These are phyloP conservation scores for Hyles lineata DNA, from an alignment of 2,888 invertebrate species.

Conservation along the genomic window DNA sequence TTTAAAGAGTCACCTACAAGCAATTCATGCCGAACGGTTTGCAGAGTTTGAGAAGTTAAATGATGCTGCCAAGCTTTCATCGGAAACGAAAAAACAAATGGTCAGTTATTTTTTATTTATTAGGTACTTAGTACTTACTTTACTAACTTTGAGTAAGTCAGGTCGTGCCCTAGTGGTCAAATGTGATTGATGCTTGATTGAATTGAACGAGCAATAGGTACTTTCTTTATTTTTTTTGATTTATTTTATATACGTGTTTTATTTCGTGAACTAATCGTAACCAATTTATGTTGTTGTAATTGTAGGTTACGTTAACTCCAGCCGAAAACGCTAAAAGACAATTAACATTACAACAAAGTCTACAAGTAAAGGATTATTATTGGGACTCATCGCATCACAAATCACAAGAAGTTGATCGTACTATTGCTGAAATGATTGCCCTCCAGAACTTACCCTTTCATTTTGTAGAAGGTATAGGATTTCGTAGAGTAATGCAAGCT, in stretches of 20 bases:
- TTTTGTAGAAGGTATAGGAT: slow-evolving; percentile 41
- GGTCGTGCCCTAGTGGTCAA: too few relatives aligned
- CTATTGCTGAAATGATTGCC: slow-evolving; percentile 43
- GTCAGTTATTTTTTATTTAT: too few relatives aligned
- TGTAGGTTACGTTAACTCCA: slow-evolving; percentile 36
- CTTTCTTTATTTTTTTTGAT: slow-evolving; percentile 37
- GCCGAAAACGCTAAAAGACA: slow-evolving; percentile 37
- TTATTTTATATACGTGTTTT: slow-evolving; percentile 31
- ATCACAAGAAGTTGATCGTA: slow-evolving; percentile 37
- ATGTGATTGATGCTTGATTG: slow-evolving; percentile 27
- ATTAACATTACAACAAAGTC: slow-evolving; percentile 39
- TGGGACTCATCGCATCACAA: slow-evolving; percentile 39
- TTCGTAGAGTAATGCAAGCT: slow-evolving; percentile 38
- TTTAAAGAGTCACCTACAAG: slow-evolving; percentile 43
- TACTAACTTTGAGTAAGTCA: too few relatives aligned
- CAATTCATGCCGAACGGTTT: slow-evolving; percentile 42
- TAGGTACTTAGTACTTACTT: too few relatives aligned
- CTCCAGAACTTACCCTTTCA: slow-evolving; percentile 39
- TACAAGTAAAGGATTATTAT: slow-evolving; percentile 35
- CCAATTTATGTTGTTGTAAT: slow-evolving; percentile 33
- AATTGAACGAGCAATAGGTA: slow-evolving; percentile 40
- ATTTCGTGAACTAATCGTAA: slow-evolving; percentile 34
- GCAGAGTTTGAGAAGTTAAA: slow-evolving; percentile 37
- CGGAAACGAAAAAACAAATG: too few relatives aligned
- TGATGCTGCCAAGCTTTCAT: slow-evolving; percentile 21